Base-by-base conservation (phyloP, 2,888 invertebrate species). In the Drosophila imparisetae region DNA sequence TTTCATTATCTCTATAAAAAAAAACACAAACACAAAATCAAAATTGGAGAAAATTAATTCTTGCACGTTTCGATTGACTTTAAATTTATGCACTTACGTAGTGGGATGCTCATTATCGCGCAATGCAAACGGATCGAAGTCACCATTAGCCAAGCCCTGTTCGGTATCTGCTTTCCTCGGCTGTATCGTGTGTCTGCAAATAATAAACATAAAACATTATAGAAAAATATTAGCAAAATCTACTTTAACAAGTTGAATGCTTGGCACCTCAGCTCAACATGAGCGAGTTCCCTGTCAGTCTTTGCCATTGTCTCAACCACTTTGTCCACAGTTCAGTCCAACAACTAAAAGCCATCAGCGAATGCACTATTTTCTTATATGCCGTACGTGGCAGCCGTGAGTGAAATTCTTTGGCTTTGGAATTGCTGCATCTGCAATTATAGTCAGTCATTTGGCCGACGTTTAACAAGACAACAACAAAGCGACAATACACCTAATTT, bases 1-100 rank as follows among this genome's bases (percentile, higher is more conserved):
- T 98, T 92, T 98, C 97, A 93, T 95, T 95, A 93, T 98, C 97
- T 77, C 98, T 98, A 93, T n/a, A 91, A 81, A 91, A 81, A 81
- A 18, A 13, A 24, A 27, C 4, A 24, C 45, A 24, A 4, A 21
- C 4, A 45, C 2, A 40, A 40, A 65, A 42, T 45, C 13, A 7
- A 15, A 15, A 18, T 38, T 49, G 38, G 29, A 40, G 21, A 38
- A 55, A n/a, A 29, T 40, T 24, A 29, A 21, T 57, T 42, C 7
- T 21, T 42, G 42, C n/a, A 42, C 30, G 4, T 30, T 42, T 42
- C 15, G 2, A 42, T 15, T 11, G 50, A 7, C 30, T 15, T 42
- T 21, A 13, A 11, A 21, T 5, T 15, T 4, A 10, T 5, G 15
- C 6, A 89, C 96, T 96, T 94, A 97, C 97, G 97, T 96, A 73